A percentile compares a stretch with the other conserved stretches of the same genome.
phyloP scores from a whole-genome alignment of 2,113 vertebrate genomes.

The Oryzias javanicus region DNA sequence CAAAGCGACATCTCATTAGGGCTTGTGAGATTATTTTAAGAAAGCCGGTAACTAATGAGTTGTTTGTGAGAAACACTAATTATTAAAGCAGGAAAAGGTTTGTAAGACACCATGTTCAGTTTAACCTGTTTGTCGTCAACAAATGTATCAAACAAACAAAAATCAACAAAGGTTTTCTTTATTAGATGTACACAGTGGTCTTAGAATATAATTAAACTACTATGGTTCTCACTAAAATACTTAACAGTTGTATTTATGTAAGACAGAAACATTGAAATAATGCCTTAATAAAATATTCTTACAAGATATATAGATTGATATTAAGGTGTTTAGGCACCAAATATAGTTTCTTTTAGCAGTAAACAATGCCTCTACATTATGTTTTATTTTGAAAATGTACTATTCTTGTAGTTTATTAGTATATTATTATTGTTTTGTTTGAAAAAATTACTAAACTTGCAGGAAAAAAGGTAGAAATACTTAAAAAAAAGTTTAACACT shows the following conservation, averaged over 20 bases:
- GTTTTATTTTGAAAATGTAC: background rate
- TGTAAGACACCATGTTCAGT: slow-evolving; percentile 15
- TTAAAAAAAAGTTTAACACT: slow-evolving; percentile 49
- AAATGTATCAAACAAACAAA: slow-evolving; percentile 19
- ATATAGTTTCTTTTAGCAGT: too few species aligned
- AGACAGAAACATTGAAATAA: slow-evolving; percentile 37
- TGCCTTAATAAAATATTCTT: too few species aligned
- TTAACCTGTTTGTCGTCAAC: slow-evolving; percentile 37
- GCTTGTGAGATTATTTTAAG: slow-evolving; percentile 19
- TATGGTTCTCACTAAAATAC: slow-evolving; percentile 32
- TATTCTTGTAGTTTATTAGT: slow-evolving; percentile 16
- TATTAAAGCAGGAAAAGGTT: slow-evolving; percentile 22
- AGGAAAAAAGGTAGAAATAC: slow-evolving; percentile 45
- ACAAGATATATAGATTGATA: too few species aligned
- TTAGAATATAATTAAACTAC: slow-evolving; percentile 37
- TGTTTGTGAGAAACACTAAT: slow-evolving; percentile 39
- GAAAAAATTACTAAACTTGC: slow-evolving; percentile 17
- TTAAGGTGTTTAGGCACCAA: too few species aligned
- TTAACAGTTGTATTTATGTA: slow-evolving; percentile 27
- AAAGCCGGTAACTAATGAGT: slow-evolving; percentile 33
- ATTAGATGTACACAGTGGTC: slow-evolving; percentile 41
- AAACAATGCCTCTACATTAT: too few species aligned
- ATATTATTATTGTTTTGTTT: slow-evolving; percentile 11
- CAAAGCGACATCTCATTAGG: slow-evolving; percentile 20
- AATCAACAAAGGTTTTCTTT: slow-evolving; percentile 38